Conservation (phyloP, 2,797 vertebrate species). For the Sebastes trivittatus region DNA sequence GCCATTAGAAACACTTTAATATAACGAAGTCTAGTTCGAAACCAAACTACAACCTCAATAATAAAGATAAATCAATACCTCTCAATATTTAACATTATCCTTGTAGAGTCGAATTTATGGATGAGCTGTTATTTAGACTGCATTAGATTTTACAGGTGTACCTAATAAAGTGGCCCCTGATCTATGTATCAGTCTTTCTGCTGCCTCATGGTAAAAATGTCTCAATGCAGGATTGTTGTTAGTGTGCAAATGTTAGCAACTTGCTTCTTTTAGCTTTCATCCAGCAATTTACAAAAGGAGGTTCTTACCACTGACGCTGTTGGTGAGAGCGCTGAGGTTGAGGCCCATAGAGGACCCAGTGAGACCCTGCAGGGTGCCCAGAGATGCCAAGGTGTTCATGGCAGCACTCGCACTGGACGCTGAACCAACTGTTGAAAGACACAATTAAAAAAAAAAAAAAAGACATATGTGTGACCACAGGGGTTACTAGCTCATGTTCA, state of each 20-base stretch:
- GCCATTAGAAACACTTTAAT: not conserved
- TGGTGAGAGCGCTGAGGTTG: slow-evolving; percentile 81
- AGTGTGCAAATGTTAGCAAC: not conserved
- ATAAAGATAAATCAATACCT: not conserved
- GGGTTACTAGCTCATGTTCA: not conserved
- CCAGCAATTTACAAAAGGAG: slow-evolving; percentile 13
- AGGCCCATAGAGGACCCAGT: slow-evolving; percentile 92
- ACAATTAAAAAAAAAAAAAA: not conserved
- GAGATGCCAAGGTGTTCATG: slow-evolving; percentile 95
- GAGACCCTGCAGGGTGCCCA: slow-evolving; percentile 93
- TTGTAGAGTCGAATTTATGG: not conserved
- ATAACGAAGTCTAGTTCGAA: not conserved
- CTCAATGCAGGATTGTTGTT: not conserved
- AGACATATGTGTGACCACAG: slow-evolving; percentile 2
- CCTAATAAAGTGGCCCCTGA: not conserved
- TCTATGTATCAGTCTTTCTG: not conserved
- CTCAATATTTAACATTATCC: not conserved
- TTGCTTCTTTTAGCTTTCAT: not conserved
- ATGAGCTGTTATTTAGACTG: not conserved
- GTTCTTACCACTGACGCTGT: slow-evolving; percentile 79
- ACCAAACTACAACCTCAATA: not conserved
- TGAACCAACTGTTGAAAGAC: slow-evolving; percentile 83
- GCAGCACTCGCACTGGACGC: slow-evolving; percentile 90
- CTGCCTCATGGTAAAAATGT: not conserved
- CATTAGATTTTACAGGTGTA: not conserved